Conservation (phyloP, 2,888 invertebrate species). For the Pemphredon lugubris region DNA sequence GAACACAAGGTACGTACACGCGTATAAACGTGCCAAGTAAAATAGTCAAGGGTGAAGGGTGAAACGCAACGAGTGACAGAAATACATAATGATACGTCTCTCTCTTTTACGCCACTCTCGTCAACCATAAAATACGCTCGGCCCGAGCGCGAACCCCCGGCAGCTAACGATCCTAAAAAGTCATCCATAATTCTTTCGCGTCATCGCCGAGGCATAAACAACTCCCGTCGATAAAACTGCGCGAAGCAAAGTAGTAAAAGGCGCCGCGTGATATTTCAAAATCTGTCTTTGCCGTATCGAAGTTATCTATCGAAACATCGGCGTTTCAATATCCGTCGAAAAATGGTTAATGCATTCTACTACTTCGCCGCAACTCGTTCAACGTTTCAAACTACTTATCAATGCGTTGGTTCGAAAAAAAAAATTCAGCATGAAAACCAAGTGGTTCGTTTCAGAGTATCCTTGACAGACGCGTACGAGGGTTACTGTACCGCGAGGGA, state of each 20-base stretch:
- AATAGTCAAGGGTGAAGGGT: slow-evolving; percentile 57
- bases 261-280: no score
- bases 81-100: slow-evolving; percentile 54
- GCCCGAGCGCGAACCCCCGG: no score
- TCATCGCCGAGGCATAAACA: no score
- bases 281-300: no score
- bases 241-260: no score
- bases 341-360: no score
- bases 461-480: slow-evolving; percentile 54
- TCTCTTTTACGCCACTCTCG: slow-evolving; percentile 18
- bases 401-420: background rate
- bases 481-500: slow-evolving; percentile 65
- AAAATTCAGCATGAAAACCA: background rate
- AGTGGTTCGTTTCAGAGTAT: slow-evolving; percentile 36
- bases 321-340: no score
- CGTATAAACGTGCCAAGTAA: slow-evolving; percentile 35
- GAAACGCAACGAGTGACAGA: slow-evolving; percentile 42
- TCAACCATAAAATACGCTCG: slow-evolving; percentile 23
- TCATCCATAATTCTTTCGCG: no score
- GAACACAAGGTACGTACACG: no score
- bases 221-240: no score
- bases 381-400: background rate
- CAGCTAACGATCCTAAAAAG: background rate
- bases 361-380: no score
- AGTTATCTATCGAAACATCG: no score